Base-by-base conservation (phyloP, 2,888 invertebrate genomes). In the Xanthia togata region DNA sequence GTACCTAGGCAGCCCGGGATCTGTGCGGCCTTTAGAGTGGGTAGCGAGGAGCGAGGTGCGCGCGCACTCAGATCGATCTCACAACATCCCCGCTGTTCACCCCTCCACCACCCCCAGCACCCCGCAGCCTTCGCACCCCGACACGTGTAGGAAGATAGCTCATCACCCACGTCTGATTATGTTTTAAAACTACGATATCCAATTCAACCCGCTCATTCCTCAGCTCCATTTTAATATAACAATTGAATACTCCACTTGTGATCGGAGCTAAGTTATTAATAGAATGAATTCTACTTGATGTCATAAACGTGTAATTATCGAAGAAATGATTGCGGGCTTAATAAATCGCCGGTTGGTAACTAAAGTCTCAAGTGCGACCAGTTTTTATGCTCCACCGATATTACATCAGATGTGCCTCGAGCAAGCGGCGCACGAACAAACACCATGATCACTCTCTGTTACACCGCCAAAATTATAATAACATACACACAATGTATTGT, bases 51-150 rank as follows among this genome's bases (percentile, higher is more conserved):
- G 78, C 81, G 89, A 87, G 80, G 88, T 94, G 95, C 95, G 93
- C 95, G 96, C 95, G 94, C 93, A 90, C 78, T 83, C 87, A 86
- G 92, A 96, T 96, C 96, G 96, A 96, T 96, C 94, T 91, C 89
- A 85, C 78, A 87, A 88, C 90, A 87, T 87, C 82, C 81, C 87
- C 88, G 85, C 90, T 80, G 55, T 76, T 59, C 57, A 75, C 76
- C 82, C 83, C 85, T 84, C 82, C 87, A 89, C 81, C 59, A 78
- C 83, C 84, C 41, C 81, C 88, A 88, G 81, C 88, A 84, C 75
- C 84, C 74, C 79, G 77, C 83, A 76, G 79, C 76, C 70, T 64
- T 79, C 79, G 82, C 85, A 82, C 89, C 81, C 86, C 81, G 87
- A 89, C 91, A 92, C 92, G 92, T 92, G 93, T 92, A 92, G 87